Conservation (phyloP, 2,113 vertebrate genomes). For the Etheostoma cragini region DNA sequence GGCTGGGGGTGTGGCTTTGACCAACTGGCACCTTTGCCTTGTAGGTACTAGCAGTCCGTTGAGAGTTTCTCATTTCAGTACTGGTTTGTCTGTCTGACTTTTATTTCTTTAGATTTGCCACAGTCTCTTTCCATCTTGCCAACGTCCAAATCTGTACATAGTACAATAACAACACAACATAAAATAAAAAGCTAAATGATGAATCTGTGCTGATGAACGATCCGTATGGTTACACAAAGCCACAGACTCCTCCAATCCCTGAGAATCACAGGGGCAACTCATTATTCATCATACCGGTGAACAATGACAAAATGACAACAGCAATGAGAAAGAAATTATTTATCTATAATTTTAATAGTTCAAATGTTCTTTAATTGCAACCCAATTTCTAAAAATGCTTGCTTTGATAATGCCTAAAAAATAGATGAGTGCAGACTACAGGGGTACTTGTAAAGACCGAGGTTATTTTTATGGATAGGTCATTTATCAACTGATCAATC, state of each 20-base stretch:
- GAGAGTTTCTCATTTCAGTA: background rate
- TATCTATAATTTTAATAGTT: background rate
- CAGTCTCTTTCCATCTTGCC: background rate
- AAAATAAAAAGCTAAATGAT: background rate
- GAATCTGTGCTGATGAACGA: background rate
- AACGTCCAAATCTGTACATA: background rate
- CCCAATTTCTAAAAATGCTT: constrained; percentile 5
- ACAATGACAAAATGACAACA: background rate
- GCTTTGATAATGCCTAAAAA: constrained; percentile 8
- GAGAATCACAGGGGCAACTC: background rate
- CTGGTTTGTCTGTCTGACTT: background rate
- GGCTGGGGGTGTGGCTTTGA: no score
- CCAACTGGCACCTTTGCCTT: background rate
- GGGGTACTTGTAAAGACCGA: background rate
- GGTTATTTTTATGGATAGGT: constrained; percentile 14
- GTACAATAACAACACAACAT: background rate
- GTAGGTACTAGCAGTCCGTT: background rate
- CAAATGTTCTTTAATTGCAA: background rate
- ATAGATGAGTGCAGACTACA: background rate
- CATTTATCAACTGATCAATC: constrained; percentile 52
- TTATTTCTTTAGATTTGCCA: background rate
- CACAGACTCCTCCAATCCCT: background rate
- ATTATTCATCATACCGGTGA: constrained; percentile 1
- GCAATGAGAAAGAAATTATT: background rate
- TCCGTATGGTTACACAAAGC: background rate